Conservation (phyloP, 2,797 vertebrate genomes). For the Gallinago nigripennis region DNA sequence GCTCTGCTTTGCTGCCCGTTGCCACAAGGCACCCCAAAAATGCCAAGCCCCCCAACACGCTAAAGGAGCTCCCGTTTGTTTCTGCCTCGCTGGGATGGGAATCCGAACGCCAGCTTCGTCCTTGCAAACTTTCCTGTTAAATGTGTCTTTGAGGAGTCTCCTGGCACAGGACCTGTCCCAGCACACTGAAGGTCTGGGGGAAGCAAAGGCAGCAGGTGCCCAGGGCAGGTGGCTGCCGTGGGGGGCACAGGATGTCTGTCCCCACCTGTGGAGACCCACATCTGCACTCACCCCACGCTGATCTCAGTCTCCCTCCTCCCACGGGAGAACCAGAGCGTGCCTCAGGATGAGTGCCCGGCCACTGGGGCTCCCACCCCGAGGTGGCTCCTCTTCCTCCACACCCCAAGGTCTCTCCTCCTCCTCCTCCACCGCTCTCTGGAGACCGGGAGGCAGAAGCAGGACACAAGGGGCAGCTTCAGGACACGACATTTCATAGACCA, state of each 20-base stretch:
- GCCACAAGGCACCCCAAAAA: background rate
- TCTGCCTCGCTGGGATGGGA: background rate
- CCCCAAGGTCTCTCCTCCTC: background rate
- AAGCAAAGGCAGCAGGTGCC: background rate
- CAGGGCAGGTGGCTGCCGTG: fast-evolving
- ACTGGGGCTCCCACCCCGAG: fast-evolving
- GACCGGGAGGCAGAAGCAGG: background rate
- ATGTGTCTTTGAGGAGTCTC: background rate
- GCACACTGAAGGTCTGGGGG: background rate
- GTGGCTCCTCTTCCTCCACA: background rate
- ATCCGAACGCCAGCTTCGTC: background rate
- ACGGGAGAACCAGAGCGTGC: fast-evolving
- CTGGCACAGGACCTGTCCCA: background rate
- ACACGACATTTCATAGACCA: background rate
- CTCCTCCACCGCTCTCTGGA: background rate
- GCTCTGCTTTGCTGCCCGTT: background rate
- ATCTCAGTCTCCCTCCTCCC: background rate
- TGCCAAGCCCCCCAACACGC: fast-evolving
- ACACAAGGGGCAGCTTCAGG: background rate
- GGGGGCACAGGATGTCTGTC: background rate
- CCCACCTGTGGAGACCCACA: background rate
- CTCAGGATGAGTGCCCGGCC: background rate
- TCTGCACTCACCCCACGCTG: fast-evolving
- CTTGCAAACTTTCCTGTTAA: background rate
- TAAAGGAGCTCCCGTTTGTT: fast-evolving